Base-by-base conservation (phyloP, 2,797 vertebrate genomes). In the Tachyglossus aculeatus region DNA sequence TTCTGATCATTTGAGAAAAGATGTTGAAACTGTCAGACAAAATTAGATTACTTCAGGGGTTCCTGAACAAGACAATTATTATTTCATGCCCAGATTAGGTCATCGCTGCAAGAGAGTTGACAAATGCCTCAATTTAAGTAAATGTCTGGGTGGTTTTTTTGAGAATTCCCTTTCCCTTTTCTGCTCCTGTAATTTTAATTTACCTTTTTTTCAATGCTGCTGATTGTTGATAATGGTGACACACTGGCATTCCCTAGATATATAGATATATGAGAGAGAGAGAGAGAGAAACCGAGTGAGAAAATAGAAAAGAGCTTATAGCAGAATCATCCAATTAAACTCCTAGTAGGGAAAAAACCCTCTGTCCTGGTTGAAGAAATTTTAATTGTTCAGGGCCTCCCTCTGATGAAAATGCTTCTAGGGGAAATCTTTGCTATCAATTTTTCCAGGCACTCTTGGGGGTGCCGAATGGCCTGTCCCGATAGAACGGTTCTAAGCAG, bases 51-150 rank as follows among this genome's bases (percentile, higher is more conserved):
- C 24, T 31, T 40, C 9, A 5, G 34, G 25, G 62, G 41, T 32
- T 22, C 3, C 4, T 54, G 6, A 74, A 24, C 19, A 67, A 69
- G 55, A 10, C 33, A 45, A 60, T 47, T 69, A 37, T 39, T 84
- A 65, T 73, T 71, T 72, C 54, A 48, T 53, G 33, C 45, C 25
- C 14, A 74, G 52, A 55, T 72, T 68, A 57, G 77, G 40, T 71
- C 36, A 76, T 66, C 54, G 57, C 21, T 47, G 54, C 54, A 71
- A 48, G 40, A 74, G 36, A 54, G 5, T 68, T 71, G 25, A 62
- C 45, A 82, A 86, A 86, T 66, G 45, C 71, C 25, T 63, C 21
- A 52, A n/a, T 70, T 77, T 63, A 45, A 75, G 40, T 37, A 58
- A 41, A 22, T 66, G 13, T 59, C 27, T 37, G 13, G 18, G 2